Base-by-base conservation (phyloP, 2,888 invertebrate species). In the Lamellibrachia columna region DNA sequence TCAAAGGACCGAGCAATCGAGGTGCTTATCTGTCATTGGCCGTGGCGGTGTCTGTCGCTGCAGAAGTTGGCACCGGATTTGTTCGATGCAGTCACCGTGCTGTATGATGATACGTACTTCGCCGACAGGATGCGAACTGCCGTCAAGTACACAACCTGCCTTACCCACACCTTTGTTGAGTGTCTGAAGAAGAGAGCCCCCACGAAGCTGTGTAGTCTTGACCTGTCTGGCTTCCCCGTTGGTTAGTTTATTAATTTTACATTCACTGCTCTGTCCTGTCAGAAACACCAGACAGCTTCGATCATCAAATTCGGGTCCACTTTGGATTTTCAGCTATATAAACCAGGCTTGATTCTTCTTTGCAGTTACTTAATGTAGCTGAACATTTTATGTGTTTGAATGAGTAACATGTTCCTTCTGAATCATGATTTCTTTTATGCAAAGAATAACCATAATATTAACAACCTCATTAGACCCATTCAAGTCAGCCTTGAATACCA, bases 221-320 rank as follows among this genome's bases (percentile, higher is more conserved):
- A 96, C 93, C 94, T 96, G 90, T 94, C 96, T 92, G 96, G 96
- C 28, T 96, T 95, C 93, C 96, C 96, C 15, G 95, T 96, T 94
- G 96, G 96, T 96, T 93, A 93, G 53, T 92, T 58, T 52, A 92
- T 91, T 9, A 40, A 40, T 40, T 40, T 40, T 40, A 40, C 40
- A 40, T 40, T 40, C 40, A 40, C 40, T 40, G 40, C 40, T 40
- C 40, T 40, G 40, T 40, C 40, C 40, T 40, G 40, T 0, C 40
- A 40, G 40, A 40, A 40, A 40, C 40, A 40, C 40, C 40, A 40
- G 40, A 40, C 40, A 40, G 40, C 40, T 40, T 40, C 40, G 40
- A 40, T 40, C 40, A 40, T 40, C 40, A 0, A 40, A 40, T 40
- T 40, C 40, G 40, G 40, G 40, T 40, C 40, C 40, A 40, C 40